Evolutionary conservation across 2,888 invertebrate species (phyloP).

Genomic region (Papilio protenor): DNA sequence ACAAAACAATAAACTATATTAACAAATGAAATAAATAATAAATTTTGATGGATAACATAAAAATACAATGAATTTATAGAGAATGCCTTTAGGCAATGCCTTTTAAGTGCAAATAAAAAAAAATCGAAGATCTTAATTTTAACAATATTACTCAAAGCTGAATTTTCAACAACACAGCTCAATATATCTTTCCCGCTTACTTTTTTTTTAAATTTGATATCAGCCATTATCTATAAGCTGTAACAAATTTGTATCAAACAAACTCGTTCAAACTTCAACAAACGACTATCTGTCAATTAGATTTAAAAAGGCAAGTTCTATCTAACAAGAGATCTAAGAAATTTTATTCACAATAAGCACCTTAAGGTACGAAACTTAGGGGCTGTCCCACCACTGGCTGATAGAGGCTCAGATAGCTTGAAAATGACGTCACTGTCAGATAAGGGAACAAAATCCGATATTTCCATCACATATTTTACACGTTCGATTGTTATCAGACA

Average conservation of each 20-base stretch:
- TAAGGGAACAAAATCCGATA: too few relatives aligned
- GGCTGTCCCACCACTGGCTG: too few relatives aligned
- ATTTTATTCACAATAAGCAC: slow-evolving; percentile 45
- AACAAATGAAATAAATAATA: slow-evolving; percentile 6
- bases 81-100: neutral
- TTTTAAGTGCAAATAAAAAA: neutral
- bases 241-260: slow-evolving; percentile 33
- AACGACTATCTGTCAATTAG: slow-evolving; percentile 7
- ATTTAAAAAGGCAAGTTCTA: slow-evolving; percentile 53
- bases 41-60: neutral
- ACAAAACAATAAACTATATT: neutral
- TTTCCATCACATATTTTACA: too few relatives aligned
- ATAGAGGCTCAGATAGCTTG: too few relatives aligned
- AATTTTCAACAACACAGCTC: neutral
- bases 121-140: neutral
- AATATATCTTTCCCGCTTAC: neutral
- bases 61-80: neutral
- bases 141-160: neutral
- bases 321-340: slow-evolving; percentile 58
- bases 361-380: slow-evolving; percentile 24
- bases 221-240: slow-evolving; percentile 5
- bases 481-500: too few relatives aligned
- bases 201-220: neutral
- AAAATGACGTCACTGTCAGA: too few relatives aligned
- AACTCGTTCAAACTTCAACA: slow-evolving; percentile 25